These are phyloP conservation scores for Syrrhaptes paradoxus DNA, from an alignment of 2,113 vertebrate genomes.

Conservation along the genomic window DNA sequence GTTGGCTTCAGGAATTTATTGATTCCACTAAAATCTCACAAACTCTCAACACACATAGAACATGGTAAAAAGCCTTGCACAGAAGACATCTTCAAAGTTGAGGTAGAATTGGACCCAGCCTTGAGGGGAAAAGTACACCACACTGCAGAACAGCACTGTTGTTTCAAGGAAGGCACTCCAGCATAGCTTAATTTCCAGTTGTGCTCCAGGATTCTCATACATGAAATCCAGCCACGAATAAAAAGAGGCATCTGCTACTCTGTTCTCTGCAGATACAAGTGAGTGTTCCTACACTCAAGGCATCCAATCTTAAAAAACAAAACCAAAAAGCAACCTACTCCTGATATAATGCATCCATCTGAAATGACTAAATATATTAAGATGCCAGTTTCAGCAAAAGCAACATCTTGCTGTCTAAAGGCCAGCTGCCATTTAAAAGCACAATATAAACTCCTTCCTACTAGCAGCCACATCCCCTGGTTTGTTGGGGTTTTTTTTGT, in stretches of 20 bases:
- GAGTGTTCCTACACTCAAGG: not conserved
- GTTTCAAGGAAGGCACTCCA: not conserved
- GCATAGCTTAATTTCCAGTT: not conserved
- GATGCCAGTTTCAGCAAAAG: not conserved
- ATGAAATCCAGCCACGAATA: not conserved
- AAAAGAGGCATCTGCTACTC: not conserved
- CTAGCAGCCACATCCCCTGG: too few species aligned
- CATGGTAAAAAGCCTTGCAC: not conserved
- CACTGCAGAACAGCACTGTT: not conserved
- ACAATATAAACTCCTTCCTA: not conserved
- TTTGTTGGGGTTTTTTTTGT: too few species aligned
- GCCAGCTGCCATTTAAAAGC: not conserved
- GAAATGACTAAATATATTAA: not conserved
- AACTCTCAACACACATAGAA: not conserved
- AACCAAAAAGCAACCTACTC: not conserved
- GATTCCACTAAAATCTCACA: not conserved
- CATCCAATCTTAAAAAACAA: not conserved
- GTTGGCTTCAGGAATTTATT: not conserved
- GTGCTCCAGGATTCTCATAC: not conserved
- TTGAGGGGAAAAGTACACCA: not conserved
- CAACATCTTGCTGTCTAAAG: not conserved
- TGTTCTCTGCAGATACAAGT: not conserved
- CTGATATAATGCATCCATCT: not conserved
- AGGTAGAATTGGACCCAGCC: not conserved
- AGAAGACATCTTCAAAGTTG: not conserved